phyloP scores from a whole-genome alignment of 1,140 invertebrate species.

The Heliothis virescens region DNA sequence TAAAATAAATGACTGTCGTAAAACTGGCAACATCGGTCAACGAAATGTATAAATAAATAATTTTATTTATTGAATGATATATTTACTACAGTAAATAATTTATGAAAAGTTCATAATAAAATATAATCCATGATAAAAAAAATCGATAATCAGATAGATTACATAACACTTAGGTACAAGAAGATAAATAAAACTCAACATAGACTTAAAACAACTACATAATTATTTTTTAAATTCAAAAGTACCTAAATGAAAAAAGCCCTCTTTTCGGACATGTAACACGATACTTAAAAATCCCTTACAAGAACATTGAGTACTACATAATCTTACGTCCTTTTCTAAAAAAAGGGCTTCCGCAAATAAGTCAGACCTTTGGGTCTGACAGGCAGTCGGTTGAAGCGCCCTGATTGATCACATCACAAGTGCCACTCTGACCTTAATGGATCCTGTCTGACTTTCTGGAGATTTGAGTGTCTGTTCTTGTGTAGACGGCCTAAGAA shows the following conservation, averaged over 20 bases:
- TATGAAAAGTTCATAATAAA: neutral
- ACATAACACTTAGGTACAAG: too few species aligned
- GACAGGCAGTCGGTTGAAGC: neutral
- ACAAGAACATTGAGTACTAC: neutral
- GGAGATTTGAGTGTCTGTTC: neutral
- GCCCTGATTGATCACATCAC: constrained; percentile 9
- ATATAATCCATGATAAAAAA: too few species aligned
- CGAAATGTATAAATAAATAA: neutral
- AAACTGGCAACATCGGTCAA: neutral
- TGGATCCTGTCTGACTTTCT: neutral
- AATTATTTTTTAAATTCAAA: too few species aligned
- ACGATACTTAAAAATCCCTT: neutral
- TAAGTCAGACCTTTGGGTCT: neutral
- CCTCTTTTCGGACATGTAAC: too few species aligned
- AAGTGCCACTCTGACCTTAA: constrained; percentile 8
- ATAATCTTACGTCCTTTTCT: neutral
- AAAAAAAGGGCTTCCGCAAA: neutral
- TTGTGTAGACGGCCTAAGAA: neutral
- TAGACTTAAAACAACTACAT: too few species aligned
- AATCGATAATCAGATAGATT: too few species aligned
- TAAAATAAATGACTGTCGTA: neutral
- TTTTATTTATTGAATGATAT: neutral
- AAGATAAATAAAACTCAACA: too few species aligned
- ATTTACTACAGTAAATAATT: neutral
- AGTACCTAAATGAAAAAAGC: too few species aligned